Evolutionary conservation across 2,888 invertebrate genomes (phyloP).

Genomic region (Itoplectis maculator): DNA sequence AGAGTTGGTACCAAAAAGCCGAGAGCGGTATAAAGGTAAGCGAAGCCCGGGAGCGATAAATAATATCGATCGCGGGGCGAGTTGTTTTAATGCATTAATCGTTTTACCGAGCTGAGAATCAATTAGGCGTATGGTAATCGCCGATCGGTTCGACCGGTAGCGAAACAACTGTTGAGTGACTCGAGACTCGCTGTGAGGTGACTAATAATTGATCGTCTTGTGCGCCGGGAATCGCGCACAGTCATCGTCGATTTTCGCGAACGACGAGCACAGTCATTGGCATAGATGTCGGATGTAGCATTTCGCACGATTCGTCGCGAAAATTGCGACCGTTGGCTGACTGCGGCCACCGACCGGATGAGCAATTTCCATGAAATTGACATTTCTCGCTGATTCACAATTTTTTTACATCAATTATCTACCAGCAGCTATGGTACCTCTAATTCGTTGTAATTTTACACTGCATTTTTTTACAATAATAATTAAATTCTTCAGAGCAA

Average conservation of each 20-base stretch:
- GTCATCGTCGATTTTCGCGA: not conserved
- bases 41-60: constrained; percentile 10
- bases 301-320: not conserved
- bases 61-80: constrained; percentile 13
- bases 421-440: not conserved
- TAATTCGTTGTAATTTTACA: not conserved
- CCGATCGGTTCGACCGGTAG: constrained; percentile 34
- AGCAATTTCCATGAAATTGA: not conserved
- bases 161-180: constrained; percentile 39
- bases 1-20: constrained; percentile 74
- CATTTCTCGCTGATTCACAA: not conserved
- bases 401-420: not conserved
- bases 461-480: not conserved
- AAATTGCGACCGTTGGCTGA: not conserved
- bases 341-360: not conserved
- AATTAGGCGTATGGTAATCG: constrained; percentile 18
- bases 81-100: constrained; percentile 1
- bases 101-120: not conserved
- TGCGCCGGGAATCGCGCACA: not conserved
- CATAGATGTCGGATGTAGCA: not conserved
- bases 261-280: not conserved
- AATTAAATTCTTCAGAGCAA: not conserved
- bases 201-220: constrained; percentile 58
- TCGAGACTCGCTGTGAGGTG: constrained; percentile 34
- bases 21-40: constrained; percentile 73